These are phyloP conservation scores for Neoitamus cyanurus DNA, from an alignment of 2,888 invertebrate species.

Conservation along the genomic window DNA sequence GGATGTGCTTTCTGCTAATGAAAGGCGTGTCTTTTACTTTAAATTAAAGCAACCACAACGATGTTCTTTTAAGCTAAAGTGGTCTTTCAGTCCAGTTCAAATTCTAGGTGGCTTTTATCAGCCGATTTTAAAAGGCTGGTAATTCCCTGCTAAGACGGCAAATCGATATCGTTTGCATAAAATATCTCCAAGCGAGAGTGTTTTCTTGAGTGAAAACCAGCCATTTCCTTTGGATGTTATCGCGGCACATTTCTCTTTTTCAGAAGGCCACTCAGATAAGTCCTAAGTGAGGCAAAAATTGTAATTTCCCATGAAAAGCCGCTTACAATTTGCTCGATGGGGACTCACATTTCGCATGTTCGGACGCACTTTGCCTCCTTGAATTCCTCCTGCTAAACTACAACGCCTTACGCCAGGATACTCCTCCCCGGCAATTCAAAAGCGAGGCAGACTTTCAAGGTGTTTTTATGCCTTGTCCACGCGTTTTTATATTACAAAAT, in stretches of 20 bases:
- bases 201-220: not conserved
- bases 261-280: not conserved
- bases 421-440: not conserved
- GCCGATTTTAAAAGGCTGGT: not conserved
- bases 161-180: not conserved
- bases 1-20: not conserved
- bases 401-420: not conserved
- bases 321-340: not conserved
- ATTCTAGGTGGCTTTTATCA: not conserved
- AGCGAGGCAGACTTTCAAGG: not conserved
- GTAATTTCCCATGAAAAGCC: not conserved
- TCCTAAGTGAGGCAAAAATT: not conserved
- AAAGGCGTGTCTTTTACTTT: not conserved
- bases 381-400: not conserved
- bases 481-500: not conserved
- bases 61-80: not conserved
- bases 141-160: not conserved
- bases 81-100: not conserved
- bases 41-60: not conserved
- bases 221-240: not conserved
- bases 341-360: not conserved
- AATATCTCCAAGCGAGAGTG: not conserved
- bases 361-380: not conserved
- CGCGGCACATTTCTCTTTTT: not conserved
- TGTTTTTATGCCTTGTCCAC: not conserved